Percentiles rank a stretch among this genome's conserved stretches.
Evolutionary conservation across 2,113 vertebrate genomes (phyloP).

Genomic region (Pterocles orientalis): DNA sequence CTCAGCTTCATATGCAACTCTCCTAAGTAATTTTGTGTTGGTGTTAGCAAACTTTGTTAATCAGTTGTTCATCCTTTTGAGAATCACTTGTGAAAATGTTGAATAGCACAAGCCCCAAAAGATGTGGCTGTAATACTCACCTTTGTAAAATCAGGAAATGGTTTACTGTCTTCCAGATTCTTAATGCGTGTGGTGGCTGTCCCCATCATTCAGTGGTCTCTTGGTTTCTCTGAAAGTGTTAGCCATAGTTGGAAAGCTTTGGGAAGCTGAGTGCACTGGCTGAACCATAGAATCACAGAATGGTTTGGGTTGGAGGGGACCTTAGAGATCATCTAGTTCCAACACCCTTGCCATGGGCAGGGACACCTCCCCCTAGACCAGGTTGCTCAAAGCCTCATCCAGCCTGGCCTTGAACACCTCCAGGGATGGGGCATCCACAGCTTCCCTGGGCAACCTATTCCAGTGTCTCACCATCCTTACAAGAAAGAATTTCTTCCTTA

Average conservation of each 20-base stretch:
- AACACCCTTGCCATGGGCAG: too few species aligned
- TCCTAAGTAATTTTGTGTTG: neutral
- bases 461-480: too few species aligned
- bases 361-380: too few species aligned
- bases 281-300: too few species aligned
- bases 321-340: too few species aligned
- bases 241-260: neutral
- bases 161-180: neutral
- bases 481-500: too few species aligned
- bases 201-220: neutral
- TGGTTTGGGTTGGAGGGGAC: too few species aligned
- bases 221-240: neutral
- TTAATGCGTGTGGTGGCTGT: rapidly evolving
- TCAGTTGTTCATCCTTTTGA: neutral
- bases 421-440: too few species aligned
- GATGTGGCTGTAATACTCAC: neutral
- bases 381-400: too few species aligned
- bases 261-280: neutral
- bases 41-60: neutral
- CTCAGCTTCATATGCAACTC: neutral
- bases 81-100: neutral
- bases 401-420: too few species aligned
- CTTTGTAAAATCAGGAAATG: neutral
- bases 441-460: too few species aligned
- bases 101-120: neutral